A percentile compares a stretch with the other conserved stretches of the same genome.
These are phyloP conservation scores for Drosophila chauvacae DNA, from an alignment of 1,140 invertebrate species.

Conservation along the genomic window DNA sequence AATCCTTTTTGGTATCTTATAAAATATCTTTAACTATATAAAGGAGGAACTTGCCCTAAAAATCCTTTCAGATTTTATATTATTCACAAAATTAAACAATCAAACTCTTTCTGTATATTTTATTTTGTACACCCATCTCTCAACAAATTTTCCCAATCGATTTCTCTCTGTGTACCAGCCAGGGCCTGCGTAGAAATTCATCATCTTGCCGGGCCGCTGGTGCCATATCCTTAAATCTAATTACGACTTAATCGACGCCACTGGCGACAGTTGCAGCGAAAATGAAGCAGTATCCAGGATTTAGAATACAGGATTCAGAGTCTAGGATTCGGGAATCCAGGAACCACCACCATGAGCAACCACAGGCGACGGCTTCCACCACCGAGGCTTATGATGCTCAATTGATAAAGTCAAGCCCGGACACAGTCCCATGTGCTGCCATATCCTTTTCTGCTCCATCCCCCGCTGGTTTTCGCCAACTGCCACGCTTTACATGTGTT, in stretches of 20 bases:
- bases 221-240: slow-evolving; percentile 85
- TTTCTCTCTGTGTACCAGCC: slow-evolving; percentile 19
- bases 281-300: slow-evolving; percentile 37
- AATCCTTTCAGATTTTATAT: no score
- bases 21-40: not conserved
- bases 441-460: slow-evolving; percentile 32
- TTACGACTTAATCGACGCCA: slow-evolving; percentile 84
- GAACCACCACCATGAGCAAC: slow-evolving; percentile 39
- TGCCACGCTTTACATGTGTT: slow-evolving; percentile 81
- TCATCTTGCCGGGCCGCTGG: slow-evolving; percentile 82
- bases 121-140: no score
- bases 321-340: not conserved
- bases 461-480: slow-evolving; percentile 53
- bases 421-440: slow-evolving; percentile 63
- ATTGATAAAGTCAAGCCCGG: slow-evolving; percentile 79
- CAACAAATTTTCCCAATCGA: no score
- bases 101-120: not conserved
- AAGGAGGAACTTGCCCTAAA: not conserved
- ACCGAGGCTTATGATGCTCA: slow-evolving; percentile 78
- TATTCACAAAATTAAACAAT: not conserved
- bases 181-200: slow-evolving; percentile 67
- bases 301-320: not conserved
- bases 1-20: no score
- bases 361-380: slow-evolving; percentile 34
- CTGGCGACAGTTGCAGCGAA: slow-evolving; percentile 80